These are phyloP conservation scores for Smittia aterrima DNA, from an alignment of 2,888 invertebrate species.

Conservation along the genomic window DNA sequence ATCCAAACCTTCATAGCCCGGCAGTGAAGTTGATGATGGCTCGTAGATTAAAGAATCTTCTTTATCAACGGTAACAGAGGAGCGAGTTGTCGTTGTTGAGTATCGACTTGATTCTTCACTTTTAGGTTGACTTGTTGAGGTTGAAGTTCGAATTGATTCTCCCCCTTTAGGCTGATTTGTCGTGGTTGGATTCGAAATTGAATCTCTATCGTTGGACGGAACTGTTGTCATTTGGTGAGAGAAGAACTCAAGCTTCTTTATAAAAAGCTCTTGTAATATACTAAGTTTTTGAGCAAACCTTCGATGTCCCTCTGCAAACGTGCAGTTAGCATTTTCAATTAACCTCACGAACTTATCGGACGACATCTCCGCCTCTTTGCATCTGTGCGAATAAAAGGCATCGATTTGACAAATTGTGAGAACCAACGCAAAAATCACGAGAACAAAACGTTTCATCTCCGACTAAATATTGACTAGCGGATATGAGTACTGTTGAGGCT, in stretches of 20 bases:
- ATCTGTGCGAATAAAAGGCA: background rate
- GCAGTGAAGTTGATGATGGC: background rate
- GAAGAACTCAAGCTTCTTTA: no score
- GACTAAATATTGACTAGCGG: background rate
- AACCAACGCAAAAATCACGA: background rate
- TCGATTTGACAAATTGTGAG: background rate
- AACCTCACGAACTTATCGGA: background rate
- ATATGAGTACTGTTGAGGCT: background rate
- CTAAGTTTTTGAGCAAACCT: background rate
- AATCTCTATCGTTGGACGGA: no score
- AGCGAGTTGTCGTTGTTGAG: no score
- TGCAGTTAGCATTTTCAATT: constrained; percentile 22
- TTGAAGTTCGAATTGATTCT: no score
- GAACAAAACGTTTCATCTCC: background rate
- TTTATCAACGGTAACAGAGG: no score
- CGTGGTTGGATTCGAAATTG: no score
- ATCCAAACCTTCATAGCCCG: constrained; percentile 5
- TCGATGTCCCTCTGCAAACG: background rate
- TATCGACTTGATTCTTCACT: no score
- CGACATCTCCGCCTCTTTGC: constrained; percentile 1
- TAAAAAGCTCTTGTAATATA: no score
- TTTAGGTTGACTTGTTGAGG: no score
- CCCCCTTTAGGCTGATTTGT: no score
- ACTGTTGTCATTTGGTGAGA: no score
- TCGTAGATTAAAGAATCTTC: no score